Evolutionary conservation across 2,113 vertebrate genomes (phyloP).

Genomic region (Bubo bubo): DNA sequence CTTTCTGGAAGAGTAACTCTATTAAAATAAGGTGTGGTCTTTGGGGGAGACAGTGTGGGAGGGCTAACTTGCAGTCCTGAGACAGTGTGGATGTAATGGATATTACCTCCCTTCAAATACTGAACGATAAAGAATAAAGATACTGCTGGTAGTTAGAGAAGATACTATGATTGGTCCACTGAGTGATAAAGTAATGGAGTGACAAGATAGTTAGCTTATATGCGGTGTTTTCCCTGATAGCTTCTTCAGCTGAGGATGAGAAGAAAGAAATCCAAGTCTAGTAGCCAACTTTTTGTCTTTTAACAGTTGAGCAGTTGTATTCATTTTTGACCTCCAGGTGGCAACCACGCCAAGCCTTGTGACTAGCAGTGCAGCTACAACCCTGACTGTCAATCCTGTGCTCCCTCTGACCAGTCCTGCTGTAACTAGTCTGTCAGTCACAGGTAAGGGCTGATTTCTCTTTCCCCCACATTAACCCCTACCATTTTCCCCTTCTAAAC

Average conservation of each 20-base stretch:
- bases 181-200: not conserved
- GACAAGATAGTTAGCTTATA: not conserved
- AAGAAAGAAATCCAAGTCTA: not conserved
- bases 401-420: conserved; percentile 92
- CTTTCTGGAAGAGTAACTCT: not conserved
- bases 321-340: conserved; percentile 81
- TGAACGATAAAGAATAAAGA: not conserved
- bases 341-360: conserved; percentile 98
- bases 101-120: not conserved
- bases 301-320: conserved; percentile 9
- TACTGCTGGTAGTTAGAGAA: not conserved
- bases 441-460: conserved; percentile 78
- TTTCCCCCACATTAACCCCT: not conserved
- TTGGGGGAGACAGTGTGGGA: not conserved
- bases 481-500: not conserved
- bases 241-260: not conserved
- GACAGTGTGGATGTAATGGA: not conserved
- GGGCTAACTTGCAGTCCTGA: not conserved
- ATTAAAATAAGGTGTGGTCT: not conserved
- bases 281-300: not conserved
- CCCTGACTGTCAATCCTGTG: conserved; percentile 93
- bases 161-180: not conserved
- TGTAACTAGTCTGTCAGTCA: conserved; percentile 86
- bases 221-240: not conserved
- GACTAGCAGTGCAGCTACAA: conserved; percentile 92